Percentiles rank a stretch among this genome's conserved stretches.
Evolutionary conservation across 2,888 invertebrate genomes (phyloP).

Genomic region (Eurytoma adleriae): DNA sequence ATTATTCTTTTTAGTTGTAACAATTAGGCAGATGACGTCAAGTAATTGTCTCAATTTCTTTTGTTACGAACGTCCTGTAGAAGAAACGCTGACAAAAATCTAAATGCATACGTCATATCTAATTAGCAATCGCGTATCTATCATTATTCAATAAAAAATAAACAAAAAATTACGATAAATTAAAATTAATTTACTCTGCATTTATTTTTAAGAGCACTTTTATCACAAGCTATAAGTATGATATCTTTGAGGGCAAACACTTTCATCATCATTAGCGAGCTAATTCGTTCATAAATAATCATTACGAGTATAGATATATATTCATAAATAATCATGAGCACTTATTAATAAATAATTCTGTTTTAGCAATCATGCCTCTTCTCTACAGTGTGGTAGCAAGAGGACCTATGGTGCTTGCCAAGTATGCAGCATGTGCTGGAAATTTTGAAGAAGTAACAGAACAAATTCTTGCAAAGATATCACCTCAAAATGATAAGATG

Average conservation of each 20-base stretch:
- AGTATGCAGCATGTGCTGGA: conserved; percentile 94
- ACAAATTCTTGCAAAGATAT: conserved; percentile 91
- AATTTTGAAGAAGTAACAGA: conserved; percentile 97
- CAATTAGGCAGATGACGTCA: conserved; percentile 36
- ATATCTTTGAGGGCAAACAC: conserved; percentile 12
- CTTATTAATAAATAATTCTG: conserved; percentile 7
- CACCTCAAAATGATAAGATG: conserved; percentile 91
- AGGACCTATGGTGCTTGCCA: conserved; percentile 90
- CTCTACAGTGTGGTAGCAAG: conserved; percentile 93
- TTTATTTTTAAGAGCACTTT: too few species aligned
- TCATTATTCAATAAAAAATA: not conserved
- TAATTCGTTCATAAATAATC: conserved; percentile 6
- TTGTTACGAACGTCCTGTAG: not conserved
- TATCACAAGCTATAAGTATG: conserved; percentile 12
- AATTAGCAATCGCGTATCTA: not conserved
- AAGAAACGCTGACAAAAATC: too few species aligned
- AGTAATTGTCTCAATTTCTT: not conserved
- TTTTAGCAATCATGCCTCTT: conserved; percentile 85
- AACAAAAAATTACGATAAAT: too few species aligned
- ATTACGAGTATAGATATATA: too few species aligned
- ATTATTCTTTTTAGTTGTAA: not conserved
- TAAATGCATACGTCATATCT: not conserved
- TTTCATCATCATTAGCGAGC: conserved; percentile 22
- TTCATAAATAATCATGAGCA: not conserved
- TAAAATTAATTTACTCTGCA: too few species aligned